A percentile compares a stretch with the other conserved stretches of the same genome.
phyloP scores from a whole-genome alignment of 1,140 invertebrate genomes.

The Ostrea edulis region DNA sequence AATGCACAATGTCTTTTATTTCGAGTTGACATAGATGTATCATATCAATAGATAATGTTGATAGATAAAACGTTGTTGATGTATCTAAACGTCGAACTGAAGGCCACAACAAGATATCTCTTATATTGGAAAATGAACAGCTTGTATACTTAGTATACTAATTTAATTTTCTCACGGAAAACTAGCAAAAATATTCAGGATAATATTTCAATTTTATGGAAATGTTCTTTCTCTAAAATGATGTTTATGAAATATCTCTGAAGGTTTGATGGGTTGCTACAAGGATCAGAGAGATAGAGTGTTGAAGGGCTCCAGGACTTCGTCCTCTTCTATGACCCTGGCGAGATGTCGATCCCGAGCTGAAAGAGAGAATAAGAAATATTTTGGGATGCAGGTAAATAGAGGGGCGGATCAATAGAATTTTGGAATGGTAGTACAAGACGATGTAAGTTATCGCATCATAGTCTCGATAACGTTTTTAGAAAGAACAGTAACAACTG shows the following conservation, averaged over 20 bases:
- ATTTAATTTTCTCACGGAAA: no score
- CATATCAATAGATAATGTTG: no score
- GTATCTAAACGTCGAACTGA: no score
- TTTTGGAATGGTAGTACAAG: neutral
- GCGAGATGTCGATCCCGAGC: neutral
- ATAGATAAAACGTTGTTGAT: no score
- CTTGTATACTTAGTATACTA: no score
- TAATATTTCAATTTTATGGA: no score
- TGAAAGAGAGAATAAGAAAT: neutral
- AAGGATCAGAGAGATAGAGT: neutral
- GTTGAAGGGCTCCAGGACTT: neutral
- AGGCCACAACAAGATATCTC: no score
- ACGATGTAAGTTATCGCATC: neutral
- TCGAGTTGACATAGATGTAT: no score
- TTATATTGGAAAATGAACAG: no score
- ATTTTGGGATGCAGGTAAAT: neutral
- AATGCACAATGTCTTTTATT: no score
- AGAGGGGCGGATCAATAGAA: neutral
- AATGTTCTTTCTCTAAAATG: no score
- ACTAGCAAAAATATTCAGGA: no score
- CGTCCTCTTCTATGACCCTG: neutral
- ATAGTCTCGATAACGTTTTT: neutral
- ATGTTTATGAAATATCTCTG: neutral
- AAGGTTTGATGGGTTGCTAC: neutral
- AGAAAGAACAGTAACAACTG: neutral